These are phyloP conservation scores for Ramazzottius varieornatus DNA, from an alignment of 2,888 invertebrate genomes.

Conservation along the genomic window DNA sequence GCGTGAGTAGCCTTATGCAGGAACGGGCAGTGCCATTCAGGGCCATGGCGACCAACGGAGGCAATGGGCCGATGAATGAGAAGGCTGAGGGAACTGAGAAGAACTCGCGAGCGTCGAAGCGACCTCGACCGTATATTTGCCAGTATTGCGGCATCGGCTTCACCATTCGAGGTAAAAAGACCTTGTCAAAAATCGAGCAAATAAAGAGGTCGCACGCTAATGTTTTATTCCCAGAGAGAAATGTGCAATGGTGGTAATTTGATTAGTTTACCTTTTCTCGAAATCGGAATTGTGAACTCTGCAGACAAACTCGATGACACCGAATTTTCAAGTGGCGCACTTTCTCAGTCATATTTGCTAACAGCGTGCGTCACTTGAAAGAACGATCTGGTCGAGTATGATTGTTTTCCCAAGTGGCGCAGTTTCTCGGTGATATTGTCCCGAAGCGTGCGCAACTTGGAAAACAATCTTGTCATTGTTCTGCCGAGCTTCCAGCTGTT, in stretches of 20 bases:
- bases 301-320: no score
- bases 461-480: no score
- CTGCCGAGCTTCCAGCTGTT: no score
- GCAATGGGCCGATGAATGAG: slow-evolving; percentile 34
- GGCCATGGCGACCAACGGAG: neutral
- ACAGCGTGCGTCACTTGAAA: no score
- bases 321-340: no score
- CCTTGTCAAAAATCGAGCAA: no score
- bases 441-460: no score
- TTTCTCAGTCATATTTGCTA: no score
- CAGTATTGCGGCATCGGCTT: slow-evolving; percentile 68
- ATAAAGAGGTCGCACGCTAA: no score
- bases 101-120: slow-evolving; percentile 61
- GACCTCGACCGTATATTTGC: slow-evolving; percentile 65
- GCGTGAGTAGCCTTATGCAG: neutral
- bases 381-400: no score
- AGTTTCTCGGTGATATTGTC: no score
- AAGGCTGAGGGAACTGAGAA: slow-evolving; percentile 69
- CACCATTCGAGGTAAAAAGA: slow-evolving; percentile 25
- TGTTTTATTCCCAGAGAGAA: neutral
- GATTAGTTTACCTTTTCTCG: neutral
- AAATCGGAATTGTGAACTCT: neutral
- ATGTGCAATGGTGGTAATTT: neutral
- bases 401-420: no score
- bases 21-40: slow-evolving; percentile 1